Evolutionary conservation across 2,888 invertebrate genomes (phyloP).

Genomic region (Agrotis ipsilon): DNA sequence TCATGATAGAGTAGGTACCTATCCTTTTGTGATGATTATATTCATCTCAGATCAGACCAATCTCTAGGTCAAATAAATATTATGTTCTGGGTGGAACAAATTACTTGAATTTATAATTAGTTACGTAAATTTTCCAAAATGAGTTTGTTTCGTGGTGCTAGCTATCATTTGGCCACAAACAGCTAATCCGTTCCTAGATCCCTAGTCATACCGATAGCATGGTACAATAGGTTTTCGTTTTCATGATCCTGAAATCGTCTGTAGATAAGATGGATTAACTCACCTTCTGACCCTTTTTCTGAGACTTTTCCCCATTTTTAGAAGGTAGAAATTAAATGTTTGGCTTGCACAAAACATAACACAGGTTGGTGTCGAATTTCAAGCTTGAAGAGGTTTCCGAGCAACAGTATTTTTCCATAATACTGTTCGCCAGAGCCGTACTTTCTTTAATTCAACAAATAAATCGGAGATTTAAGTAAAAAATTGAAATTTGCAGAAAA

Average conservation of each 20-base stretch:
- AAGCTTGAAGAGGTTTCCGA: slow-evolving; percentile 1
- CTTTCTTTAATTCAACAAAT: neutral
- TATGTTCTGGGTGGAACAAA: too few species aligned
- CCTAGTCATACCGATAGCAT: too few species aligned
- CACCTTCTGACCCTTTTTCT: slow-evolving; percentile 32
- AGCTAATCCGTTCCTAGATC: too few species aligned
- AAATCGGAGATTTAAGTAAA: neutral
- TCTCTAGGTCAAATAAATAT: too few species aligned
- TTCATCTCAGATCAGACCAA: too few species aligned
- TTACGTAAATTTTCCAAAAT: neutral
- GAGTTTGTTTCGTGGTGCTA: too few species aligned
- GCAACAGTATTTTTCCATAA: slow-evolving; percentile 19
- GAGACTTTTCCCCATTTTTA: slow-evolving; percentile 33
- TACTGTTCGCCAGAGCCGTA: neutral
- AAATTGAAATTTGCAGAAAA: neutral
- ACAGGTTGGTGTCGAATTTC: slow-evolving; percentile 56
- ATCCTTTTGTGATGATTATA: too few species aligned
- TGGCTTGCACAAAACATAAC: slow-evolving; percentile 5
- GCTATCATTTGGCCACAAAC: neutral
- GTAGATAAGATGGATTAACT: neutral
- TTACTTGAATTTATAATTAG: too few species aligned
- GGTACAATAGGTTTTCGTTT: neutral
- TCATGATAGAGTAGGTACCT: too few species aligned
- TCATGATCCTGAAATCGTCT: neutral
- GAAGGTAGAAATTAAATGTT: slow-evolving; percentile 11